Evolutionary conservation across 1,140 invertebrate species (phyloP), one percentile per base, ranked within the genome.

Genomic region (Phortica variegata): DNA sequence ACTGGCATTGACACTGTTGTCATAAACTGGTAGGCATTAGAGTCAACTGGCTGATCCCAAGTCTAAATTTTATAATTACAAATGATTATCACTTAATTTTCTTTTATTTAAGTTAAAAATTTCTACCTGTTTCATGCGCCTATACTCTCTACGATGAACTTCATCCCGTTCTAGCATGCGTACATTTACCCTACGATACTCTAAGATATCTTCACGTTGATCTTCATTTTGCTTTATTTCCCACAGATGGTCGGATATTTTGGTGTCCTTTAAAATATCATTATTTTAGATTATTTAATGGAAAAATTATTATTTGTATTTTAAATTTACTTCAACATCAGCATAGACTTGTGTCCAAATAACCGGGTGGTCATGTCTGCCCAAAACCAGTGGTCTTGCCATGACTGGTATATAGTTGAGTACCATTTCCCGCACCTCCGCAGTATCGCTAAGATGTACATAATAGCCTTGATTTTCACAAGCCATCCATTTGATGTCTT

Each of bases 401-500:
- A 96, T 87, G 4, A 96, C 92, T 19, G 91, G 89, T 56, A 95
- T 85, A 73, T 95, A 95, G 69, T 93, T 88, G 48, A 96, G 78
- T 6, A 97, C 92, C 80, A 95, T 88, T 77, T 97, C 95, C 32
- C 93, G 83, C 9, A 97, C 93, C 80, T 98, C 95, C 10, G 93
- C 89, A 54, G 92, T 78, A 18, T 91, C 92, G 42, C 91, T 91
- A 29, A 98, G 85, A 73, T 97, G 94, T 23, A 93, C 92, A 78
- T 91, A 97, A 77, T 91, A 96, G 3, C 95, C 94, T 83, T 82
- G 74, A 79, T 98, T 98, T 3, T 86, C 87, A 78, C 96, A 98
- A 33, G 96, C 95, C 88, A 99, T 98, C 90, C 91, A 96, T 69
- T 91, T 88, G 53, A 97, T 89, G 68, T 97, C 83, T 58, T 84